Evolutionary conservation across 2,888 invertebrate genomes (phyloP).

Genomic region (Eristalinus sepulchralis): DNA sequence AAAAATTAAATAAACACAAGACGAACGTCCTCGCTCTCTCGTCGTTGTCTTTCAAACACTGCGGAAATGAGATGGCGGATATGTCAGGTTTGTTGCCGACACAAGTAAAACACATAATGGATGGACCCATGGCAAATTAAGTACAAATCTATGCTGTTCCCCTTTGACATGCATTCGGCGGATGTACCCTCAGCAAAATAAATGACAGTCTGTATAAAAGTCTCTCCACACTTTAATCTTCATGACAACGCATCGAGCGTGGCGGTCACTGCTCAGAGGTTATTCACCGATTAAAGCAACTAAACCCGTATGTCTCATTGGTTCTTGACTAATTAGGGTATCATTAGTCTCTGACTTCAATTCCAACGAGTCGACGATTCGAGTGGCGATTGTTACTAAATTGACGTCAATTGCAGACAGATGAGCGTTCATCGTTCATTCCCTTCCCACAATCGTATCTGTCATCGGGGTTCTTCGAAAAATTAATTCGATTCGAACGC

Average conservation of each 20-base stretch:
- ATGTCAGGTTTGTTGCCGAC: constrained; percentile 12
- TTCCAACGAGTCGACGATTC: background rate
- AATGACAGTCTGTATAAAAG: background rate
- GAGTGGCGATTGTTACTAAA: constrained; percentile 54
- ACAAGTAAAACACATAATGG: constrained; percentile 3
- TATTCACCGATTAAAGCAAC: background rate
- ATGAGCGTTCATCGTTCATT: constrained; percentile 33
- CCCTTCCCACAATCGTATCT: constrained; percentile 3
- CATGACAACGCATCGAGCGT: background rate
- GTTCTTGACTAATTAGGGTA: background rate
- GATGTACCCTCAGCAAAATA: background rate
- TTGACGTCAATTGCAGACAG: constrained; percentile 62
- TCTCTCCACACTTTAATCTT: background rate
- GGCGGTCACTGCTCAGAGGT: background rate
- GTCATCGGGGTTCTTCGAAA: constrained; percentile 29
- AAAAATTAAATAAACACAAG: background rate
- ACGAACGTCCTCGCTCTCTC: background rate
- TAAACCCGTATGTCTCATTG: background rate
- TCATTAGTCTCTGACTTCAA: background rate
- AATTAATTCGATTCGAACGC: constrained; percentile 35
- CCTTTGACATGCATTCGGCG: background rate
- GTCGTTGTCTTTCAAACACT: background rate
- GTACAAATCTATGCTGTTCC: background rate
- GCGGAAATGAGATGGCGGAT: background rate
- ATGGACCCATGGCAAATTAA: constrained; percentile 1